A percentile compares a stretch with the other conserved stretches of the same genome.
phyloP scores from a whole-genome alignment of 2,113 vertebrate species.

The Microcebus tavaratra region DNA sequence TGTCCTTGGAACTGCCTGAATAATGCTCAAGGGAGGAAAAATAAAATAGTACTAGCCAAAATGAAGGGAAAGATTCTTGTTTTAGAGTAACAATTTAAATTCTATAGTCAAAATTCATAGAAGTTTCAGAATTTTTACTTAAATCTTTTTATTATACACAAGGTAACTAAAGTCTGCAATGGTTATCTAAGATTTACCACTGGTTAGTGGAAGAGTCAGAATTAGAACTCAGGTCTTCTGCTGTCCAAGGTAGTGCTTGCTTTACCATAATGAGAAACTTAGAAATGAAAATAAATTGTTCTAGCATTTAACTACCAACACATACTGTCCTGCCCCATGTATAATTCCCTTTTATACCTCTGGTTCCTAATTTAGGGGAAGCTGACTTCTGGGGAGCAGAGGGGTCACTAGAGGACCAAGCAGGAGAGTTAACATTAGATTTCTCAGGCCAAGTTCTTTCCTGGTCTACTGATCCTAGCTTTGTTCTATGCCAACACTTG shows the following conservation, averaged over 20 bases:
- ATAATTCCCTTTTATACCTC: neutral
- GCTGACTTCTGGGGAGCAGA: neutral
- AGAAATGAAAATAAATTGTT: neutral
- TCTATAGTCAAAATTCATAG: neutral
- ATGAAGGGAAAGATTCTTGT: neutral
- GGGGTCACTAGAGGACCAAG: neutral
- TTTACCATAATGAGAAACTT: neutral
- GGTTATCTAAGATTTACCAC: neutral
- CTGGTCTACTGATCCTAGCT: neutral
- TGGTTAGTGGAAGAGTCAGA: neutral
- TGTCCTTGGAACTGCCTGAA: neutral
- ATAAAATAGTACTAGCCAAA: neutral
- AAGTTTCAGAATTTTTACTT: conserved; percentile 5
- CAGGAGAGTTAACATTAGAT: neutral
- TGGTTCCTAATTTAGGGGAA: neutral
- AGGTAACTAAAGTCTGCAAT: neutral
- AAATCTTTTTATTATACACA: neutral
- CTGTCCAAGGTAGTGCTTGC: neutral
- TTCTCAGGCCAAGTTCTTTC: neutral
- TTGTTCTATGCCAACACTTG: neutral
- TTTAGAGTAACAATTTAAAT: neutral
- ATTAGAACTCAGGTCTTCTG: neutral
- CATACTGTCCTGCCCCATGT: neutral
- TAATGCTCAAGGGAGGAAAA: neutral
- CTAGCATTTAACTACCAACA: neutral